Evolutionary conservation across 2,888 invertebrate genomes (phyloP).

Genomic region (Nomada fucata): DNA sequence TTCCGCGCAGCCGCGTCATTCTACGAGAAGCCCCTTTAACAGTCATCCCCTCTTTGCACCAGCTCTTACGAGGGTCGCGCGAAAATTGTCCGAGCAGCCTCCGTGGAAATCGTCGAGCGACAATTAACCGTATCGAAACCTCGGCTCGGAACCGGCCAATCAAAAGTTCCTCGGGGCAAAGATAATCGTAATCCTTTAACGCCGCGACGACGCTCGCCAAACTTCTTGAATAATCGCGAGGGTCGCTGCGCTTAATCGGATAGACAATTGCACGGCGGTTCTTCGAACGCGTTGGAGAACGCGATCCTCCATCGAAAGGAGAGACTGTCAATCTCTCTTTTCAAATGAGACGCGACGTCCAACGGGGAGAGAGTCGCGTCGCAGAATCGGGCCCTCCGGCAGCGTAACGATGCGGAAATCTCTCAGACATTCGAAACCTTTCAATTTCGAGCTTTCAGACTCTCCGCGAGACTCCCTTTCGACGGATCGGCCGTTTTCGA

Average conservation of each 20-base stretch:
- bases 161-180: neutral
- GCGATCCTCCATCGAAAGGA: neutral
- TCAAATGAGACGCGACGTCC: too few relatives aligned
- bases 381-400: neutral
- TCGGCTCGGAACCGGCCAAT: neutral
- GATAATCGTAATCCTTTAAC: constrained; percentile 23
- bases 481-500: too few relatives aligned
- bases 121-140: constrained; percentile 1
- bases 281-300: neutral
- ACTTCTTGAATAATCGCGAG: constrained; percentile 14
- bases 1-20: constrained; percentile 42
- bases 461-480: too few relatives aligned
- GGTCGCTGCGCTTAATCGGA: constrained; percentile 6
- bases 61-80: neutral
- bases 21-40: constrained; percentile 18
- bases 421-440: too few relatives aligned
- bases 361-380: neutral
- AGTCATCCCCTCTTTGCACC: neutral
- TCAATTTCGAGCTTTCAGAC: too few relatives aligned
- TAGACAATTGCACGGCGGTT: constrained; percentile 11
- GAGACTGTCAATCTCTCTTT: neutral
- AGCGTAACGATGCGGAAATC: neutral
- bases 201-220: neutral
- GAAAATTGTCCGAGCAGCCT: neutral
- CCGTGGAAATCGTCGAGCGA: neutral